Evolutionary conservation across 1,140 invertebrate genomes (phyloP).

Genomic region (Tetragonula clypearis): DNA sequence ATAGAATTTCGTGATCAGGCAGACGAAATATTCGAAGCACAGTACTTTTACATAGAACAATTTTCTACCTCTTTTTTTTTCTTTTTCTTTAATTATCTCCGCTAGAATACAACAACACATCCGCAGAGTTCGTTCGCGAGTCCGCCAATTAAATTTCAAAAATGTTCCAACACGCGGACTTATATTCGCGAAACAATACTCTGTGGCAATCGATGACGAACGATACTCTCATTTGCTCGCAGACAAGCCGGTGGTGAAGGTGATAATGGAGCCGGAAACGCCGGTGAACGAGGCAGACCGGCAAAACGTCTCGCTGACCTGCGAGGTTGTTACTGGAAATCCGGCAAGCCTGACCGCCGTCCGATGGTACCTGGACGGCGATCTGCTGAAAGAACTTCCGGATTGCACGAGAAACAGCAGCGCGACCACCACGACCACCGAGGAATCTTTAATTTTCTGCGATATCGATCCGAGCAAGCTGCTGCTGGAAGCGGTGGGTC

Average conservation of each 20-base stretch:
- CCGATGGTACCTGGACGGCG: constrained; percentile 92
- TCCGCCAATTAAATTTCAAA: too few species aligned
- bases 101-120: too few species aligned
- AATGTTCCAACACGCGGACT: too few species aligned
- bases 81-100: too few species aligned
- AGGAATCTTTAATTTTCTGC: constrained; percentile 84
- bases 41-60: too few species aligned
- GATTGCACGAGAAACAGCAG: constrained; percentile 87
- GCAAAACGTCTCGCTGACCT: constrained; percentile 91
- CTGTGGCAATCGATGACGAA: background rate
- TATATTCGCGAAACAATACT: too few species aligned
- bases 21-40: too few species aligned
- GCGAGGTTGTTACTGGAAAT: constrained; percentile 88
- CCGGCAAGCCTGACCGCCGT: constrained; percentile 86
- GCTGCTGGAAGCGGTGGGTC: constrained; percentile 89
- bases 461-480: constrained; percentile 93
- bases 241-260: constrained; percentile 90
- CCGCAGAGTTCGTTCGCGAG: too few species aligned
- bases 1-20: too few species aligned
- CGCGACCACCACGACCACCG: constrained; percentile 66
- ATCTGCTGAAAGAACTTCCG: constrained; percentile 91
- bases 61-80: too few species aligned
- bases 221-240: constrained; percentile 24
- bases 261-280: constrained; percentile 88
- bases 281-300: constrained; percentile 91